Evolutionary conservation across 2,113 vertebrate genomes (phyloP).

Genomic region (Protomyctophum bolini): DNA sequence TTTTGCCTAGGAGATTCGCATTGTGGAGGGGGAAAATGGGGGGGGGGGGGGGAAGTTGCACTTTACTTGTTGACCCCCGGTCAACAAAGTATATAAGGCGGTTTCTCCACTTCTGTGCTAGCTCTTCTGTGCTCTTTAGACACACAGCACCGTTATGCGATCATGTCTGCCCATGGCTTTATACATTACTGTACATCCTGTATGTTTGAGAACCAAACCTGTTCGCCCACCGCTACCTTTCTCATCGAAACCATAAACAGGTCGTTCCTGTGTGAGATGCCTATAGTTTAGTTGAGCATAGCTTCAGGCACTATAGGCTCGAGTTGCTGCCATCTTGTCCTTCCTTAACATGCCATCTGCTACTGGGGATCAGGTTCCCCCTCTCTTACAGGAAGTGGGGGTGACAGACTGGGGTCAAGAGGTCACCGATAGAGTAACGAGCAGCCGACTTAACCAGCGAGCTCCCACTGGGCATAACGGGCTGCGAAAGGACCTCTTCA

Average conservation of each 20-base stretch:
- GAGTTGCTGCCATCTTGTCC: slow-evolving; percentile 46
- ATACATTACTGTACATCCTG: background rate
- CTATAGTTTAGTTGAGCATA: slow-evolving; percentile 31
- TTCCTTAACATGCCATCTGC: slow-evolving; percentile 55
- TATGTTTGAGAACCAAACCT: slow-evolving; percentile 13
- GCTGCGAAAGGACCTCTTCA: background rate
- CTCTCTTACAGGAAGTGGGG: slow-evolving; percentile 56
- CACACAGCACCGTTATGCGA: background rate
- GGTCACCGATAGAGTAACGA: slow-evolving; percentile 54
- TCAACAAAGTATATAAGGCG: no score
- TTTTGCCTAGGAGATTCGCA: no score
- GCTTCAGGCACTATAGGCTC: slow-evolving; percentile 23
- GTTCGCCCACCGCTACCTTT: background rate
- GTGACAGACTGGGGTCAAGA: slow-evolving; percentile 50
- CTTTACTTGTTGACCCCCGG: no score
- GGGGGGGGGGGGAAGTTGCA: no score
- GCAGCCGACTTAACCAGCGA: slow-evolving; percentile 41
- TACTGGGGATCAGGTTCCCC: slow-evolving; percentile 61
- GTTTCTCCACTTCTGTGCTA: no score
- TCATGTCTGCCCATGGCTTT: background rate
- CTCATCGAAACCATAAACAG: slow-evolving; percentile 45
- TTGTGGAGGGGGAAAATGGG: no score
- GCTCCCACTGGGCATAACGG: slow-evolving; percentile 9
- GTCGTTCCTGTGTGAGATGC: slow-evolving; percentile 53
- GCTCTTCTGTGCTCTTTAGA: no score